Conservation (phyloP, 2,797 vertebrate species). For the Enteromius unitaeniatus region DNA sequence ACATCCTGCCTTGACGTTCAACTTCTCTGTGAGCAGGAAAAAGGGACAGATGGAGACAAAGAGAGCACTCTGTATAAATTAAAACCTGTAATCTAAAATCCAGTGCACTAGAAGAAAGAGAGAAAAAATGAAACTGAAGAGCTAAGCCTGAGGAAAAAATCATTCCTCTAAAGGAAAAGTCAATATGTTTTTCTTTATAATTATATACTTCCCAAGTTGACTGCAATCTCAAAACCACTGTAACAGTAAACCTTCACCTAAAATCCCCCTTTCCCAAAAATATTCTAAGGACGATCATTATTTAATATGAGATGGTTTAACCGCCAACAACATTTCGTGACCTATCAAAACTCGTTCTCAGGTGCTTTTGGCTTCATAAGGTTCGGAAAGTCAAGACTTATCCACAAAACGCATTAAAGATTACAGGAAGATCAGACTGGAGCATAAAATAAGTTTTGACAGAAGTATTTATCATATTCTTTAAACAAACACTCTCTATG, state of each 20-base stretch:
- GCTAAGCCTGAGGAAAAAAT: constrained; percentile 39
- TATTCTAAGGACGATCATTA: neutral
- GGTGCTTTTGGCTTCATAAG: constrained; percentile 19
- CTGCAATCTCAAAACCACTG: constrained; percentile 40
- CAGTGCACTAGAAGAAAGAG: neutral
- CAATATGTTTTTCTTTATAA: constrained; percentile 42
- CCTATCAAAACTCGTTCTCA: constrained; percentile 23
- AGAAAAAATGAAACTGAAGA: constrained; percentile 37
- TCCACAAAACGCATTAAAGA: constrained; percentile 25
- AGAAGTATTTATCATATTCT: constrained; percentile 30
- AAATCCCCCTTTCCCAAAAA: neutral
- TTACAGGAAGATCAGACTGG: constrained; percentile 28
- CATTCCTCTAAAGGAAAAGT: constrained; percentile 21
- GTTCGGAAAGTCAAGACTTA: constrained; percentile 16
- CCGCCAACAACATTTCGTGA: constrained; percentile 3
- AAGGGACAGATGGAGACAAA: neutral
- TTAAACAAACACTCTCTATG: constrained; percentile 31
- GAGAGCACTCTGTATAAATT: constrained; percentile 3
- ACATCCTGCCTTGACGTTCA: constrained; percentile 48
- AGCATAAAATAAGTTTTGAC: constrained; percentile 28
- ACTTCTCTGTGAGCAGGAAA: constrained; percentile 46
- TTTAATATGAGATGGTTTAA: constrained; percentile 24
- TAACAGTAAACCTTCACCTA: constrained; percentile 30
- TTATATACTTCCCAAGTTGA: constrained; percentile 45
- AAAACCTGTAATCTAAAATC: constrained; percentile 27